Conservation (phyloP, 1,140 invertebrate genomes). For the Brachionus angularis region DNA sequence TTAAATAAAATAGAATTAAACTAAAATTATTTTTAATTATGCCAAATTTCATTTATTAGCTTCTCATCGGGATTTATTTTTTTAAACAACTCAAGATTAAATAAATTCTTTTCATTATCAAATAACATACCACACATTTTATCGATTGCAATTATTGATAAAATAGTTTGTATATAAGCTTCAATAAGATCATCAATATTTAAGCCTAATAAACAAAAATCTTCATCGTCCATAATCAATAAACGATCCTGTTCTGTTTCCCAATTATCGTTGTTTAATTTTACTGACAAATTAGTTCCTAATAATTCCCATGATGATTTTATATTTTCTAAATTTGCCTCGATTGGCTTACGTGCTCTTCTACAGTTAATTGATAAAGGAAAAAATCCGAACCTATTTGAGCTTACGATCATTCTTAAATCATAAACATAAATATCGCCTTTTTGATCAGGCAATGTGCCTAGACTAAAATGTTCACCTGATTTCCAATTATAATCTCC, state of each 20-base stretch:
- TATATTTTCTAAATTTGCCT: not conserved
- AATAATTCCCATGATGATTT: constrained; percentile 7
- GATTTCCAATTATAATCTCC: constrained; percentile 31
- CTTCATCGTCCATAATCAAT: constrained; percentile 5
- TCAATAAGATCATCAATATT: constrained; percentile 18
- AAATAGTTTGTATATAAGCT: not conserved
- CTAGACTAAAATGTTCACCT: constrained; percentile 16
- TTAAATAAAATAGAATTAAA: too few relatives aligned
- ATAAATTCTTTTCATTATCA: not conserved
- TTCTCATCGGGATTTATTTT: constrained; percentile 25
- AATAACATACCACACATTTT: not conserved
- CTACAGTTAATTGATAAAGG: constrained; percentile 14
- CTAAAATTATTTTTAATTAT: too few relatives aligned
- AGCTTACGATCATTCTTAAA: not conserved
- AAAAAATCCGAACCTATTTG: constrained; percentile 13
- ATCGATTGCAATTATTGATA: constrained; percentile 19
- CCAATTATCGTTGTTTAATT: not conserved
- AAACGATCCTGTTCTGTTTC: constrained; percentile 5
- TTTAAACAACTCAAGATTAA: constrained; percentile 32
- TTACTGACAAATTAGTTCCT: constrained; percentile 21
- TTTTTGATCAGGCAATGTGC: constrained; percentile 7
- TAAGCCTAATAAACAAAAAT: not conserved
- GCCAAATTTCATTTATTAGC: constrained; percentile 13
- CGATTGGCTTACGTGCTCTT: constrained; percentile 6
- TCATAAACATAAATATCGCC: constrained; percentile 22